Percentiles rank a stretch among this genome's conserved stretches.
Evolutionary conservation across 2,113 vertebrate genomes (phyloP).

Genomic region (Morphnarchus princeps): DNA sequence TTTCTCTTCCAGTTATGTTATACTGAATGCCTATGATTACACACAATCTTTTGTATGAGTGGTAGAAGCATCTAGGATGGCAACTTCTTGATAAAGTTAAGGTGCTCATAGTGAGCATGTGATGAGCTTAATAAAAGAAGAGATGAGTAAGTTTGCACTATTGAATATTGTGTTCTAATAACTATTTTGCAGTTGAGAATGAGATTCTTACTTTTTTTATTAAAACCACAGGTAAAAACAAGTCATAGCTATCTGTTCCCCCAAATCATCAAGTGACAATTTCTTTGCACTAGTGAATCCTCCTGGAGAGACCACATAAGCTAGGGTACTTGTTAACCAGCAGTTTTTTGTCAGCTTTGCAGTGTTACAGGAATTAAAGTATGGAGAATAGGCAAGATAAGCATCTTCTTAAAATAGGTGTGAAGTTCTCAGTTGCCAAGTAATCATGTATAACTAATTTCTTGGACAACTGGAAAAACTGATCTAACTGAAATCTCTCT

Average conservation of each 20-base stretch:
- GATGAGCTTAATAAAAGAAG: background rate
- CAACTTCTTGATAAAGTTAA: background rate
- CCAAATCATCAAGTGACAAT: background rate
- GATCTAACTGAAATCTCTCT: background rate
- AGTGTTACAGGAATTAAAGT: background rate
- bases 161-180: background rate
- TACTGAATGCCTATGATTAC: background rate
- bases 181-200: background rate
- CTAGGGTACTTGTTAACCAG: background rate
- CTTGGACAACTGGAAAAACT: background rate
- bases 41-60: background rate
- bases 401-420: background rate
- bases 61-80: background rate
- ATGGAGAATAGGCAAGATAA: background rate
- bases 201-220: background rate
- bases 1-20: background rate
- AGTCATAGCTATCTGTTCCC: background rate
- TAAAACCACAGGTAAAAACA: background rate
- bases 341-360: background rate
- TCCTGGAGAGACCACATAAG: fast-evolving
- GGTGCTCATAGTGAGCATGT: background rate
- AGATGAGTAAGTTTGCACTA: background rate
- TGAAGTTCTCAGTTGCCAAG: background rate
- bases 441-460: background rate
- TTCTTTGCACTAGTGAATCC: background rate